Conservation (phyloP, 2,113 vertebrate genomes). For the Pontoporia blainvillei region DNA sequence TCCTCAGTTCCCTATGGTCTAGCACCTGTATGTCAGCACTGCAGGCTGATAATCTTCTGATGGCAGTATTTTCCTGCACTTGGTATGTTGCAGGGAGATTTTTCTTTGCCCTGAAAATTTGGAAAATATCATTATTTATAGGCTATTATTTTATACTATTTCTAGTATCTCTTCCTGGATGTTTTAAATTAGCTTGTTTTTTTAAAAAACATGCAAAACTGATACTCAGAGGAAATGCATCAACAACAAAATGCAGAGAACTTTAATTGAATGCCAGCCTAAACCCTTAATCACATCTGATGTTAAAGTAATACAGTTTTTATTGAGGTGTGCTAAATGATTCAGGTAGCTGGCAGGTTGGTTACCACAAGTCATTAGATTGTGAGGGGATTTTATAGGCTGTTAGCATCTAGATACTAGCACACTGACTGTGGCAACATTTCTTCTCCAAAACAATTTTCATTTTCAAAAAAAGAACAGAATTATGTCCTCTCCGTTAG, state of each 20-base stretch:
- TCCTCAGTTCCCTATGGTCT: background rate
- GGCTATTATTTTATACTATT: background rate
- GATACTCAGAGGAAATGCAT: slow-evolving; percentile 14
- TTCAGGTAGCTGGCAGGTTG: slow-evolving; percentile 43
- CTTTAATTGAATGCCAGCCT: slow-evolving; percentile 61
- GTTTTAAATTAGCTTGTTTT: slow-evolving; percentile 49
- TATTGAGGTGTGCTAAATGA: slow-evolving; percentile 41
- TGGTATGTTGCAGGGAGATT: background rate
- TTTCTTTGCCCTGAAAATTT: background rate
- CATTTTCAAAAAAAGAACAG: background rate
- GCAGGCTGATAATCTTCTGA: background rate
- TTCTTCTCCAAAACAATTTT: slow-evolving; percentile 41
- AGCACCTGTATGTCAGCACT: background rate
- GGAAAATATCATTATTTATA: background rate
- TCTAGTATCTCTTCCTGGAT: background rate
- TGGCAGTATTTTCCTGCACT: background rate
- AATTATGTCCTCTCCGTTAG: slow-evolving; percentile 23
- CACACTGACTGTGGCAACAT: background rate
- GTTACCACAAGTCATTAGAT: slow-evolving; percentile 27
- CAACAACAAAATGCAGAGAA: slow-evolving; percentile 9
- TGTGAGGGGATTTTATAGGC: background rate
- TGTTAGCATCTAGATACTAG: background rate
- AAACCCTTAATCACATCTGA: slow-evolving; percentile 59
- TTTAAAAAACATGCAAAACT: background rate
- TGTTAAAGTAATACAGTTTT: slow-evolving; percentile 51